Percentiles rank a stretch among this genome's conserved stretches.
phyloP scores from a whole-genome alignment of 2,113 vertebrate genomes.

The Prunella fulvescens region DNA sequence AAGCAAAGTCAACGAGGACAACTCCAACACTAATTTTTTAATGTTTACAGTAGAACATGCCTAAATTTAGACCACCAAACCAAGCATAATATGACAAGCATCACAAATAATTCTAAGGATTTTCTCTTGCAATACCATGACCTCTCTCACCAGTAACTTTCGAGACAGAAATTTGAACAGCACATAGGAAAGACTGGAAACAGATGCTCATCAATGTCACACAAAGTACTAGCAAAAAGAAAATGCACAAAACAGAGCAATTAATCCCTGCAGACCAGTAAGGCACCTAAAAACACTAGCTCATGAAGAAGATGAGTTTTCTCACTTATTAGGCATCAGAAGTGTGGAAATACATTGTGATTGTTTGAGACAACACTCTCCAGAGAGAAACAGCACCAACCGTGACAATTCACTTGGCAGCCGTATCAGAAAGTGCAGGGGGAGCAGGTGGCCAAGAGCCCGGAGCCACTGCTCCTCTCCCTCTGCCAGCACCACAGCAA shows the following conservation, averaged over 20 bases:
- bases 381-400: not conserved
- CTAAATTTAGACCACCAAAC: not conserved
- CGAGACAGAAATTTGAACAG: not conserved
- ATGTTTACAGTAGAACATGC: not conserved
- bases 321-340: not conserved
- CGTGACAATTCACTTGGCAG: not conserved
- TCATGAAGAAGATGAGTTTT: not conserved
- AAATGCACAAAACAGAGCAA: not conserved
- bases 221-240: not conserved
- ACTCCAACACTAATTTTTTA: not conserved
- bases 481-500: not conserved
- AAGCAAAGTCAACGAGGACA: not conserved
- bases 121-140: not conserved
- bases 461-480: not conserved
- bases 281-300: not conserved
- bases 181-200: not conserved
- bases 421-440: not conserved
- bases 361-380: not conserved
- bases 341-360: not conserved
- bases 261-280: not conserved
- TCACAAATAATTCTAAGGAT: not conserved
- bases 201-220: not conserved
- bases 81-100: not conserved
- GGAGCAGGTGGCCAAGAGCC: constrained; percentile 16
- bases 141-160: not conserved